phyloP scores from a whole-genome alignment of 92 coral and sea anemone species.

The Epizoanthus stellaris region DNA sequence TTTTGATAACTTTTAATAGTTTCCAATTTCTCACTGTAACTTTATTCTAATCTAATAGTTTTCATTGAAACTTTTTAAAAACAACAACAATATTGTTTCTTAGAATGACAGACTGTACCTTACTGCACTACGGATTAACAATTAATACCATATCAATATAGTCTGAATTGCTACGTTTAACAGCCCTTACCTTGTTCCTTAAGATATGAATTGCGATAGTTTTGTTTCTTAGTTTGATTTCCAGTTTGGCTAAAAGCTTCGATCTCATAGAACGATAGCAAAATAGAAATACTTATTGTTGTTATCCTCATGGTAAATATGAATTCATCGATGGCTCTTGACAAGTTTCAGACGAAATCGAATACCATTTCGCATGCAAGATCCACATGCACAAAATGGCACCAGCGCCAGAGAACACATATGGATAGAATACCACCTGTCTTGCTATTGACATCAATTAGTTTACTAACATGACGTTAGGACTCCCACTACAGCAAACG shows the following conservation, averaged over 20 bases:
- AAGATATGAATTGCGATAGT: not conserved
- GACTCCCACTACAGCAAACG: not conserved
- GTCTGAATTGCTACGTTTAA: too few species aligned
- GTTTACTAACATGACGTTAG: slow-evolving; percentile 9
- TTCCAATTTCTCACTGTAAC: too few species aligned
- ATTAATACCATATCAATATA: too few species aligned
- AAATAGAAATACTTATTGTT: not conserved
- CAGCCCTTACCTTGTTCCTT: not conserved
- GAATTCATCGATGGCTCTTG: not conserved
- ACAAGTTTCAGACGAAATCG: not conserved
- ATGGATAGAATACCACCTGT: not conserved
- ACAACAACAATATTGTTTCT: too few species aligned
- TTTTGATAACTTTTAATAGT: too few species aligned
- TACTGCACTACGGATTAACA: too few species aligned
- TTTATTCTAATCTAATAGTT: too few species aligned
- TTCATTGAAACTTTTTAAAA: too few species aligned
- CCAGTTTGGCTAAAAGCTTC: not conserved
- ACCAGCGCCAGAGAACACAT: not conserved
- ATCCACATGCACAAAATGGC: not conserved
- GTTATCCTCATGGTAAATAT: not conserved
- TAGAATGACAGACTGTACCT: too few species aligned
- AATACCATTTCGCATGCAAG: not conserved
- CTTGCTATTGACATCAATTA: not conserved
- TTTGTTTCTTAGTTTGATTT: not conserved
- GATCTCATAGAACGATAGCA: not conserved